Evolutionary conservation across 2,888 invertebrate species (phyloP).

Genomic region (Deilephila elpenor): DNA sequence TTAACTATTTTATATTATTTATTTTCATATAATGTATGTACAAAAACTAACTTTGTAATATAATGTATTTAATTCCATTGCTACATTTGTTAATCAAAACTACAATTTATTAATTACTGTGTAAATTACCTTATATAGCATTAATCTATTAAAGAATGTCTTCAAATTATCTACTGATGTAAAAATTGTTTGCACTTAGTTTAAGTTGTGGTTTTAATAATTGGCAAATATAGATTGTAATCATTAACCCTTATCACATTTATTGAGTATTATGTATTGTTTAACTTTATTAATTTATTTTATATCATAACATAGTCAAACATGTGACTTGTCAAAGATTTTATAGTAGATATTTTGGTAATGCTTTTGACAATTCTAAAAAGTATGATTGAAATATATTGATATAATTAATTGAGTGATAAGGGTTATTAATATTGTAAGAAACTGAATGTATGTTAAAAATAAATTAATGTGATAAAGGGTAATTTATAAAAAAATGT

Average conservation of each 20-base stretch:
- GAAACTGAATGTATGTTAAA: constrained; percentile 10
- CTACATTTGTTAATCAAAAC: constrained; percentile 15
- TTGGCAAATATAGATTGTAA: constrained; percentile 7
- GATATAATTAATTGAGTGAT: background rate
- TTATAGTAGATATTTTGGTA: background rate
- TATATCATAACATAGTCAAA: background rate
- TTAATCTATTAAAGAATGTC: background rate
- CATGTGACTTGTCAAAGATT: background rate
- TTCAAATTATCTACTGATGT: background rate
- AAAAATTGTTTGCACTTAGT: constrained; percentile 4
- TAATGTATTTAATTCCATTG: constrained; percentile 10
- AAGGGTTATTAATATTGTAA: background rate
- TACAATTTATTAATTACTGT: background rate
- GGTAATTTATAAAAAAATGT: constrained; percentile 42
- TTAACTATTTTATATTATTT: constrained; percentile 13
- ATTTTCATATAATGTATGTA: constrained; percentile 19
- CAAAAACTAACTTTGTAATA: constrained; percentile 24
- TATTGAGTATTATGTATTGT: background rate
- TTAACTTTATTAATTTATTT: background rate
- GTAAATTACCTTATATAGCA: constrained; percentile 29
- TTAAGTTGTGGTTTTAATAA: background rate
- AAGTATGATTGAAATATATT: no score
- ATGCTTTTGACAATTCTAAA: no score
- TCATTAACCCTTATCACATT: constrained; percentile 7
- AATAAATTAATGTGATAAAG: constrained; percentile 39